Evolutionary conservation across 1,140 invertebrate genomes (phyloP), one percentile per base, ranked within the genome.

Genomic region (Drosophila bocqueti): DNA sequence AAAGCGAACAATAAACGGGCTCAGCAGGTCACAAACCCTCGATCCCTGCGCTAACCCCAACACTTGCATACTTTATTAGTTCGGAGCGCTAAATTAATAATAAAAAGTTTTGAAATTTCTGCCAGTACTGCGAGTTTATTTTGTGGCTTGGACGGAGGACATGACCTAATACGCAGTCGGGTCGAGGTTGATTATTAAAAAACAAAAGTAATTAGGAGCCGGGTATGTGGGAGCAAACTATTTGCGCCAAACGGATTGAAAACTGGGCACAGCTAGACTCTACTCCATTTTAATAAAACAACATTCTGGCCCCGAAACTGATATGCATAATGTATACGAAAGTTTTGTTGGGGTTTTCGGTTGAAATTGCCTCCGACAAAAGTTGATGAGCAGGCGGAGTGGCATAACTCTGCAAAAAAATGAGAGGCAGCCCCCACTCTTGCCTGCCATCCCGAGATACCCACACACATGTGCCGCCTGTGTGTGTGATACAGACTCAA

Each of bases 101-200:
- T 71, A 84, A 81, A 87, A 87, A 87, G 62, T 86, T 85, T 84
- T 68, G 29, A 43, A 50, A 58, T 78, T 82, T 72, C 46, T 34
- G 54, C 21, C 68, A 72, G 68, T 45, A 52, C 54, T 59, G 61
- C 36, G 78, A 68, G 82, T 84, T 85, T 82, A 84, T 84, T 71
- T 36, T 57, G 54, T 65, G 76, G 67, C 63, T 57, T 64, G 45
- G 55, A 18, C 38, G 31, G 55, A 52, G 45, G 11, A 10, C 13
- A 7, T 11, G 45, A 46, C 45, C 45, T 46, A 21, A 46, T 83
- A 73, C 72, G 71, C 67, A 81, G 52, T 61, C 57, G 80, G 83
- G 83, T 89, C 72, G 79, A 80, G 81, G 64, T 73, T 84, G 84
- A 84, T 84, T 89, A 90, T 87, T 87, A 89, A 87, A 86, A 87